Evolutionary conservation across 2,888 invertebrate genomes (phyloP).

Genomic region (Acleris holmiana): DNA sequence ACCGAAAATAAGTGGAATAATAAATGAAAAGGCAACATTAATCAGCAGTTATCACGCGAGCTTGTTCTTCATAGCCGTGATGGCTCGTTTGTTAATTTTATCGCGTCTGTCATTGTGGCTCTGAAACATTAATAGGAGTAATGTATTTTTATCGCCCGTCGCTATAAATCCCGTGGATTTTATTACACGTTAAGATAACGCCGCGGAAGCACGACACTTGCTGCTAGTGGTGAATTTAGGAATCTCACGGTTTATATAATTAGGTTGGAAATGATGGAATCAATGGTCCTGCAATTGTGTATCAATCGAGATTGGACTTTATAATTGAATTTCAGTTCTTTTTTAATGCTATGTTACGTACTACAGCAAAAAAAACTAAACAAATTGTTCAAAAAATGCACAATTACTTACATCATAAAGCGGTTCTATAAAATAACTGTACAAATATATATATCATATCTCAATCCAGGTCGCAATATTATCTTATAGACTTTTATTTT

Average conservation of each 20-base stretch:
- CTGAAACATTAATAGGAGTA: slow-evolving; percentile 31
- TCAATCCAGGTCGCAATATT: too few relatives aligned
- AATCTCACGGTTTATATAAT: neutral
- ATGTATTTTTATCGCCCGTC: slow-evolving; percentile 33
- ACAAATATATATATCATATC: too few relatives aligned
- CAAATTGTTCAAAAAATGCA: too few relatives aligned
- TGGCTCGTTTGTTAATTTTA: slow-evolving; percentile 45
- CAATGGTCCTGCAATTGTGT: too few relatives aligned
- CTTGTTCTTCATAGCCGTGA: slow-evolving; percentile 46
- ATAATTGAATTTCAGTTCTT: too few relatives aligned
- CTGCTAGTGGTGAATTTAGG: neutral
- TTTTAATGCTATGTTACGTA: too few relatives aligned
- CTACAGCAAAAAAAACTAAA: too few relatives aligned
- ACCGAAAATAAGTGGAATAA: slow-evolving; percentile 49
- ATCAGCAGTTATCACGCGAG: slow-evolving; percentile 53
- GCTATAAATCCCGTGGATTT: slow-evolving; percentile 32
- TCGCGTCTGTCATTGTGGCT: slow-evolving; percentile 44
- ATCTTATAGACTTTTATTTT: too few relatives aligned
- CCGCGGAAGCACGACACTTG: slow-evolving; percentile 27
- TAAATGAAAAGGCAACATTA: slow-evolving; percentile 61
- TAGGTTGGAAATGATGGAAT: too few relatives aligned
- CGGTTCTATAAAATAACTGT: too few relatives aligned
- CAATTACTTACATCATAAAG: too few relatives aligned
- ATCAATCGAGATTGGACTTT: too few relatives aligned
- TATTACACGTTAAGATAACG: slow-evolving; percentile 38